Evolutionary conservation across 2,113 vertebrate species (phyloP).

Genomic region (Thamnaconus septentrionalis): DNA sequence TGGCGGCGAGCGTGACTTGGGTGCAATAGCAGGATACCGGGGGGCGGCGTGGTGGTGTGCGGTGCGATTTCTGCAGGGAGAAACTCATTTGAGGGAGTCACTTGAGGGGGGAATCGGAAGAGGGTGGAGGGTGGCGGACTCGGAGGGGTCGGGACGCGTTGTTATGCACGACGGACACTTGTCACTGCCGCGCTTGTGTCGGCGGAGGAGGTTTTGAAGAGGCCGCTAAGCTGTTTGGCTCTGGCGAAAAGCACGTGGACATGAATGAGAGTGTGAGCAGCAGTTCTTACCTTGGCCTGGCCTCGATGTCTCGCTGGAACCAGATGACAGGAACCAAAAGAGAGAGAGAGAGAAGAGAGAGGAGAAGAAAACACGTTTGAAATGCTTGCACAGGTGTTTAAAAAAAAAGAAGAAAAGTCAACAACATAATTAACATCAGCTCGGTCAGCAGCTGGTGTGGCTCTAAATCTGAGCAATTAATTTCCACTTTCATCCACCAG

Average conservation of each 20-base stretch:
- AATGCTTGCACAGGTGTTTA: constrained; percentile 42
- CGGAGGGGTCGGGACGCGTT: too few species aligned
- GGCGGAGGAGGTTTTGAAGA: constrained; percentile 21
- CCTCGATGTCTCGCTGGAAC: constrained; percentile 73
- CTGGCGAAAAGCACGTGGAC: not conserved
- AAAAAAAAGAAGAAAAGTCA: constrained; percentile 36
- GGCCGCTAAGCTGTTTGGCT: constrained; percentile 14
- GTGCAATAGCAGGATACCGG: constrained; percentile 22
- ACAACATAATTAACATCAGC: constrained; percentile 44
- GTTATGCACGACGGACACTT: constrained; percentile 8
- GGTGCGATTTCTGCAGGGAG: constrained; percentile 10
- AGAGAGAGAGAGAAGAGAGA: constrained; percentile 25
- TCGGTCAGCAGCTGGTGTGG: constrained; percentile 39
- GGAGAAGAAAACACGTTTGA: constrained; percentile 16
- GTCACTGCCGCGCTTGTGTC: constrained; percentile 8
- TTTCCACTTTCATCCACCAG: constrained; percentile 47
- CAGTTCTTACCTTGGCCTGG: constrained; percentile 76
- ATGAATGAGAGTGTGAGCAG: constrained; percentile 48
- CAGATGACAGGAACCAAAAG: constrained; percentile 6
- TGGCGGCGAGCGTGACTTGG: constrained; percentile 56
- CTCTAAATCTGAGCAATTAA: constrained; percentile 58
- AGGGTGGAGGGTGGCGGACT: too few species aligned
- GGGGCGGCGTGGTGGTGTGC: not conserved
- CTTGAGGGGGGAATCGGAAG: constrained; percentile 6
- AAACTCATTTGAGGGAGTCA: constrained; percentile 20